phyloP scores from a whole-genome alignment of 2,888 invertebrate species.

The Perithous albicinctus region DNA sequence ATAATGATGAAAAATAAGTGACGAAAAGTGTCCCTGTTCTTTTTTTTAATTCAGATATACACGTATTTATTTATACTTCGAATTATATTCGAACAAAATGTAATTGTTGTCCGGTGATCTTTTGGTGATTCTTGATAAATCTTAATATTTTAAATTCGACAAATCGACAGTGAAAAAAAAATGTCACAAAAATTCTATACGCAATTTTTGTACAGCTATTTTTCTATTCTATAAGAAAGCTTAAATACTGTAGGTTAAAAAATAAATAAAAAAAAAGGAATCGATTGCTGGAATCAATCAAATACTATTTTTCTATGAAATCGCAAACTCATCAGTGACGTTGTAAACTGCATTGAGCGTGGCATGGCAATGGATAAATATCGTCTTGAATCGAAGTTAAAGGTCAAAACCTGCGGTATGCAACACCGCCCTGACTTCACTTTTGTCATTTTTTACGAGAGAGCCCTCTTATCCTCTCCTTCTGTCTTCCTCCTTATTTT shows the following conservation, averaged over 20 bases:
- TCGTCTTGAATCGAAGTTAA: slow-evolving; percentile 48
- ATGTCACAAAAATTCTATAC: slow-evolving; percentile 21
- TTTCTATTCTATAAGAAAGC: slow-evolving; percentile 36
- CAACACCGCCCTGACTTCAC: too few species aligned
- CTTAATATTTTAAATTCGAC: slow-evolving; percentile 25
- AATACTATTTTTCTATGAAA: slow-evolving; percentile 50
- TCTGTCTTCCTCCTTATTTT: too few species aligned
- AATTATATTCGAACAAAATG: not conserved
- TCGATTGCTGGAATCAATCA: slow-evolving; percentile 53
- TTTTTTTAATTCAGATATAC: not conserved
- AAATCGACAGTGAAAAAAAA: slow-evolving; percentile 36
- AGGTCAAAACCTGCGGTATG: too few species aligned
- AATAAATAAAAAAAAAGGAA: slow-evolving; percentile 22
- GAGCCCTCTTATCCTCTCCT: too few species aligned
- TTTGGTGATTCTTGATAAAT: slow-evolving; percentile 44
- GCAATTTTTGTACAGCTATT: slow-evolving; percentile 49
- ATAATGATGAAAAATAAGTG: not conserved
- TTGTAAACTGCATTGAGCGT: too few species aligned
- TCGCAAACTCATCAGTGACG: too few species aligned
- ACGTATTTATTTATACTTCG: not conserved
- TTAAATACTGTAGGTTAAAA: too few species aligned
- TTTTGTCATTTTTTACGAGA: too few species aligned
- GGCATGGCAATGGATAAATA: slow-evolving; percentile 17
- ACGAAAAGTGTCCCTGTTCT: too few species aligned
- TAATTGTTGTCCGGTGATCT: slow-evolving; percentile 12